A percentile compares a stretch with the other conserved stretches of the same genome.
These are phyloP conservation scores for Actinopyga echinites DNA, from an alignment of 53 echinoderm and acorn worm species.

Conservation along the genomic window DNA sequence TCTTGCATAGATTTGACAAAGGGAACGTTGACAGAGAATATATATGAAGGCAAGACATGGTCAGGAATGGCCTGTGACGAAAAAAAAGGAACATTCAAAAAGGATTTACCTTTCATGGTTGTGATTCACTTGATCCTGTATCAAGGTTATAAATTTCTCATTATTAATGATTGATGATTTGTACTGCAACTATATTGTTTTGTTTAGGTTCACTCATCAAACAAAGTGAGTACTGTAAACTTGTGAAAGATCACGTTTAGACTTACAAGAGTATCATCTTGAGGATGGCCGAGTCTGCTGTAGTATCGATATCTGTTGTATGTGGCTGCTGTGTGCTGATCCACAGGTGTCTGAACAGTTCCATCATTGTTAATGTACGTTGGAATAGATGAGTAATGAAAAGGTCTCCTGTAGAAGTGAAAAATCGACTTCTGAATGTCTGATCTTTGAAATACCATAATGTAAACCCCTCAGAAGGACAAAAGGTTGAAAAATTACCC, in stretches of 20 bases:
- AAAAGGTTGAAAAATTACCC: no score
- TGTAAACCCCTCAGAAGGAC: no score
- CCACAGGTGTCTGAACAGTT: conserved; percentile 69
- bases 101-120: not conserved
- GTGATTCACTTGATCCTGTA: not conserved
- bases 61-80: conserved; percentile 82
- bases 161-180: no score
- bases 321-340: conserved; percentile 70
- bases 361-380: conserved; percentile 59
- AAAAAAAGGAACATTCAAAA: not conserved
- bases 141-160: no score
- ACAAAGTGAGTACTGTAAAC: no score
- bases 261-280: conserved; percentile 77
- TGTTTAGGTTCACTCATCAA: no score
- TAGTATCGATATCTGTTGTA: conserved; percentile 89
- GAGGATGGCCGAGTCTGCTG: conserved; percentile 65
- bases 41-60: conserved; percentile 79
- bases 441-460: no score
- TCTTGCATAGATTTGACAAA: conserved; percentile 63
- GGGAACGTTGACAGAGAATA: conserved; percentile 72
- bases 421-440: no score
- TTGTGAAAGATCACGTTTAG: not conserved
- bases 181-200: no score
- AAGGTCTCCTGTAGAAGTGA: conserved; percentile 71
- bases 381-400: conserved; percentile 76